Evolutionary conservation across 2,888 invertebrate genomes (phyloP).

Genomic region (Cheilosia pagana): DNA sequence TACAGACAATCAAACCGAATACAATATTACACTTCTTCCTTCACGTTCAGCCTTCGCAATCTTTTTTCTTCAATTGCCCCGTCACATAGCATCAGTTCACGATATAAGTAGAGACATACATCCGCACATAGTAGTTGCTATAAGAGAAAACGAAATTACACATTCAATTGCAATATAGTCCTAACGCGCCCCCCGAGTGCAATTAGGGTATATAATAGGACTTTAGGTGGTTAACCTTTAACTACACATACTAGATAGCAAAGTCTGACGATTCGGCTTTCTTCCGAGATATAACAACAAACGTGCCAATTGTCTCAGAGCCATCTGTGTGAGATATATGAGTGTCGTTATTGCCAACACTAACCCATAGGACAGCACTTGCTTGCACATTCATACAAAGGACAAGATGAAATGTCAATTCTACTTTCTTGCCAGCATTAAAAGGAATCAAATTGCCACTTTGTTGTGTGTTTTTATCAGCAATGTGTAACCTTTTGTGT

Average conservation of each 20-base stretch:
- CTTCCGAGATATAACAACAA: conserved; percentile 46
- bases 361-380: conserved; percentile 36
- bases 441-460: conserved; percentile 68
- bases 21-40: too few relatives aligned
- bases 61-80: too few relatives aligned
- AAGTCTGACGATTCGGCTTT: conserved; percentile 30
- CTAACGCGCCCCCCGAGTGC: conserved; percentile 80
- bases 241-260: conserved; percentile 65
- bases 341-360: conserved; percentile 57
- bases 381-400: conserved; percentile 34
- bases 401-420: conserved; percentile 69
- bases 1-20: too few relatives aligned
- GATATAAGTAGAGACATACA: not conserved
- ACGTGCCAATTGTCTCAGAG: conserved; percentile 69
- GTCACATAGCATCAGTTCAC: too few relatives aligned
- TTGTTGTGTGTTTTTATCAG: conserved; percentile 66
- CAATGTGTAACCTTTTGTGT: conserved; percentile 27
- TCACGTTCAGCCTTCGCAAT: too few relatives aligned
- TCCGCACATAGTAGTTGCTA: not conserved
- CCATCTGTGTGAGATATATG: conserved; percentile 56
- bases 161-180: conserved; percentile 79
- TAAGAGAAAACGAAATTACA: conserved; percentile 76
- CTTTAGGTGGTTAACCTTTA: conserved; percentile 79
- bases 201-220: conserved; percentile 81
- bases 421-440: conserved; percentile 65